phyloP scores from a whole-genome alignment of 2,888 invertebrate species.

The Dinocampus coccinellae region DNA sequence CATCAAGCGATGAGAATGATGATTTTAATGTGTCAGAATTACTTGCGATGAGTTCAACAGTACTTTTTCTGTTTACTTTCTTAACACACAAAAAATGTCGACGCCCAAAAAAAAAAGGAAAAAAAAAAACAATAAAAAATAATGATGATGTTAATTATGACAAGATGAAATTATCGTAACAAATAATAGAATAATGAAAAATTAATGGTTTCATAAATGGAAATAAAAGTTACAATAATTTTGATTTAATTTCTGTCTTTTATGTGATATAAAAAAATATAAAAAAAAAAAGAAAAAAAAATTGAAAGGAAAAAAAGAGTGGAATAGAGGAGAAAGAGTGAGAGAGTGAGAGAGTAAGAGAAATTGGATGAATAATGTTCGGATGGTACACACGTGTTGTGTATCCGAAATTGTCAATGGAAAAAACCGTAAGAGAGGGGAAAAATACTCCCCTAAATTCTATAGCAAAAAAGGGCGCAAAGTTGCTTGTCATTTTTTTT shows the following conservation, averaged over 20 bases:
- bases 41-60: no score
- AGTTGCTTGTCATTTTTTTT: neutral
- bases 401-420: neutral
- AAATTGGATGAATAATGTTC: neutral
- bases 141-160: no score
- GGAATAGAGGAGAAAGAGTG: no score
- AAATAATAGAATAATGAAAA: neutral
- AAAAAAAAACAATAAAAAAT: neutral
- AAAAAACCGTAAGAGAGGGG: neutral
- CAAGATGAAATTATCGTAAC: no score
- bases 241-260: neutral
- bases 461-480: neutral
- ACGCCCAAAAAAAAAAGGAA: neutral
- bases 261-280: no score
- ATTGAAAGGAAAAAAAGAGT: no score
- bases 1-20: neutral
- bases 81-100: no score
- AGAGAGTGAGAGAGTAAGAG: no score
- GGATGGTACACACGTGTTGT: neutral
- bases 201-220: neutral
- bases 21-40: neutral
- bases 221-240: neutral
- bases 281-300: neutral
- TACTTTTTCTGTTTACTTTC: no score
- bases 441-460: neutral